Evolutionary conservation across 2,797 vertebrate species (phyloP).

Genomic region (Neopelma chrysocephalum): DNA sequence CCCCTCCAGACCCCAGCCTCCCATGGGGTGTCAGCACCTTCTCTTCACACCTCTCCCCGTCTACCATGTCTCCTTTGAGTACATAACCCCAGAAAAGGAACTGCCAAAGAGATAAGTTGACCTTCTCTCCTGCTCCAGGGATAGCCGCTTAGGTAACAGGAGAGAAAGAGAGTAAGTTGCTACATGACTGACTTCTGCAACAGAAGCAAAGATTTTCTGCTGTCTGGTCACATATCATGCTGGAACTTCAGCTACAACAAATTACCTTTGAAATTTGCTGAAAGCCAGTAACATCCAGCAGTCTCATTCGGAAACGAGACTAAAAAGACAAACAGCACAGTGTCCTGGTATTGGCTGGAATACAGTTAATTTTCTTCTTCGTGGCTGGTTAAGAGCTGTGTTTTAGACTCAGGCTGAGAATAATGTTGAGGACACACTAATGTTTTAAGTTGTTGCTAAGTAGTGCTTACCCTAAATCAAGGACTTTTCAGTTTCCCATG

Average conservation of each 20-base stretch:
- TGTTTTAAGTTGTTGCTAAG: neutral
- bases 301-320: neutral
- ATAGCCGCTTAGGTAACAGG: neutral
- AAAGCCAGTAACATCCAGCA: neutral
- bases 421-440: neutral
- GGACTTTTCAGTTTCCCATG: neutral
- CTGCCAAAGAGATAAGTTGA: neutral
- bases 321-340: neutral
- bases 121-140: neutral
- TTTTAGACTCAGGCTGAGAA: neutral
- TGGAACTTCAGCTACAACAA: neutral
- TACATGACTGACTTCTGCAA: neutral
- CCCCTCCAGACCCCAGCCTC: neutral
- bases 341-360: neutral
- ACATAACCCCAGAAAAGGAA: neutral
- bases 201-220: slow-evolving; percentile 19
- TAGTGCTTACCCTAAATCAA: neutral
- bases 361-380: neutral
- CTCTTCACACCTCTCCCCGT: neutral
- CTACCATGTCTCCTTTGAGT: neutral
- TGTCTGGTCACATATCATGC: neutral
- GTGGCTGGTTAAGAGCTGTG: neutral
- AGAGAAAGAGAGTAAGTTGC: neutral
- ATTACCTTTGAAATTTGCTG: neutral
- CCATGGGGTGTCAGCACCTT: neutral